These are phyloP conservation scores for Ceratitis capitata DNA, from an alignment of 1,140 invertebrate species.

Conservation along the genomic window DNA sequence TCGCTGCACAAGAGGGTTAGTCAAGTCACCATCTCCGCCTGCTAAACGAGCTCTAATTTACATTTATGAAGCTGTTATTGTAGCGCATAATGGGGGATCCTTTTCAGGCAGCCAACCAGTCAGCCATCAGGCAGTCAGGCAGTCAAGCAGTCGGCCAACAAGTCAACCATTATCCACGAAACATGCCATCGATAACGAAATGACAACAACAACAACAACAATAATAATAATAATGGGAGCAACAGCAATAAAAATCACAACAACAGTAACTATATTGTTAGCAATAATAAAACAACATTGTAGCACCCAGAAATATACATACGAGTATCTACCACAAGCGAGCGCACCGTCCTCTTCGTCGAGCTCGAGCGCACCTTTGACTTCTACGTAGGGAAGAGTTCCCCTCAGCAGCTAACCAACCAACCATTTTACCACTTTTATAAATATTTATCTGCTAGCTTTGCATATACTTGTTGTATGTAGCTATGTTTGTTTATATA, in stretches of 20 bases:
- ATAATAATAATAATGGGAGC: background rate
- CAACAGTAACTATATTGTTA: background rate
- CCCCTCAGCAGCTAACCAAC: background rate
- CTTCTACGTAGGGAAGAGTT: too few relatives aligned
- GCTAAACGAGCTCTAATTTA: constrained; percentile 65
- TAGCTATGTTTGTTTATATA: background rate
- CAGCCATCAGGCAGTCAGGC: too few relatives aligned
- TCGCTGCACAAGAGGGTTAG: background rate
- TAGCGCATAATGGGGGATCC: constrained; percentile 52
- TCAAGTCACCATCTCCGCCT: constrained; percentile 51
- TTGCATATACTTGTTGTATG: background rate
- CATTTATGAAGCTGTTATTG: constrained; percentile 65
- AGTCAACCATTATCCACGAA: constrained; percentile 26
- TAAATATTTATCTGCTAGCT: too few relatives aligned
- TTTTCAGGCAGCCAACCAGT: too few relatives aligned
- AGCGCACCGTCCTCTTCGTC: background rate
- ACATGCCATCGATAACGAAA: constrained; percentile 31
- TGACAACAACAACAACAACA: background rate
- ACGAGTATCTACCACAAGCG: background rate
- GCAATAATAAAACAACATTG: constrained; percentile 1
- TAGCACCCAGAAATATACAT: too few relatives aligned
- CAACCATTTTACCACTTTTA: background rate
- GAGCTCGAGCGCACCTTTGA: background rate
- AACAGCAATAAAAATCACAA: background rate
- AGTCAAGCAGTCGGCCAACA: too few relatives aligned